phyloP scores from a whole-genome alignment of 2,888 invertebrate genomes.

The Autographa pulchrina region DNA sequence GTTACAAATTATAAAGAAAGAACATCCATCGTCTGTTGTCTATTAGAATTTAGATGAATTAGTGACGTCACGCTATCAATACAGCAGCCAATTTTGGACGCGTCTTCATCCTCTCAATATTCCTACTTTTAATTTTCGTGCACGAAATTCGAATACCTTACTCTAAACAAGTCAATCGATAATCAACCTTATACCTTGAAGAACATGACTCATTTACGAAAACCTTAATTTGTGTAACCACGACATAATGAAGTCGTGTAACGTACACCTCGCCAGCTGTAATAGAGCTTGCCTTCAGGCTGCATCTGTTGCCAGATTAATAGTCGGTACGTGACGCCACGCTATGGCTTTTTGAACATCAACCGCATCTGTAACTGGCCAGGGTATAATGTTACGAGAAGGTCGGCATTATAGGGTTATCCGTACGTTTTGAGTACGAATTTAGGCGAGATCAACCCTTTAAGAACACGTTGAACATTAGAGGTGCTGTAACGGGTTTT shows the following conservation, averaged over 20 bases:
- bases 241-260: conserved; percentile 62
- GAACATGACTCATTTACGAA: background rate
- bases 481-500: background rate
- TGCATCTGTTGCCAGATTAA: conserved; percentile 77
- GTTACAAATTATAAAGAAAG: no score
- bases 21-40: no score
- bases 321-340: conserved; percentile 68
- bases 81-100: no score
- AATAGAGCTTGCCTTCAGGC: conserved; percentile 61
- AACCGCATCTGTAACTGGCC: conserved; percentile 40
- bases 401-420: background rate
- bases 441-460: background rate
- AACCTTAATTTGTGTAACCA: conserved; percentile 21
- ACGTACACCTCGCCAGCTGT: conserved; percentile 58
- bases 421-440: conserved; percentile 1
- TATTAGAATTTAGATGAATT: no score
- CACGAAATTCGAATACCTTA: background rate
- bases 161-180: background rate
- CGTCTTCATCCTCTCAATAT: no score
- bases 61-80: no score
- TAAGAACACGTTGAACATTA: background rate
- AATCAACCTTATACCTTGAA: background rate
- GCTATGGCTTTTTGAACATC: conserved; percentile 63
- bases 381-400: conserved; percentile 11
- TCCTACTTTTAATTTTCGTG: background rate